These are phyloP conservation scores for Coleophora deauratella DNA, from an alignment of 2,888 invertebrate genomes.

Conservation along the genomic window DNA sequence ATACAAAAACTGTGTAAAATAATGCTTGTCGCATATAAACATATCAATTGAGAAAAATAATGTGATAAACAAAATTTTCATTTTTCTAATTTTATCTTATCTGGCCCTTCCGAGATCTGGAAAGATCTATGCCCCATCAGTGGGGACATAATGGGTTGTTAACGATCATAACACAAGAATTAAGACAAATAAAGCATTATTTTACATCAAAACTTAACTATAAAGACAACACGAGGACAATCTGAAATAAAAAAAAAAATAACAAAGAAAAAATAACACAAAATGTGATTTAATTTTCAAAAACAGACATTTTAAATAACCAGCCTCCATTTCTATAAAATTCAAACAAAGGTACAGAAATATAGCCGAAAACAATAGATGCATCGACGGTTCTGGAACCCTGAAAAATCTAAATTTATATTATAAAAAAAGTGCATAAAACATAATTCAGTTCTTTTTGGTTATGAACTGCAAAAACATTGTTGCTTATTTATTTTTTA, in stretches of 20 bases:
- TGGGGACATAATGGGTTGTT: too few relatives aligned
- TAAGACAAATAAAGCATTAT: conserved; percentile 28
- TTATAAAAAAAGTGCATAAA: neutral
- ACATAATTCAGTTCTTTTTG: too few relatives aligned
- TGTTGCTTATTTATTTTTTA: too few relatives aligned
- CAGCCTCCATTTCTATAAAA: conserved; percentile 66
- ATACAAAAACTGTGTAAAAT: conserved; percentile 21
- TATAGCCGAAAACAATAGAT: conserved; percentile 19
- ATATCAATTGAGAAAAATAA: conserved; percentile 9
- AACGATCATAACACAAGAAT: conserved; percentile 9
- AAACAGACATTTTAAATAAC: conserved; percentile 60
- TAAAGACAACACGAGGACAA: conserved; percentile 7
- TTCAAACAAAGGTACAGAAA: conserved; percentile 10
- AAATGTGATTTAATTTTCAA: conserved; percentile 17
- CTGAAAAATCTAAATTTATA: conserved; percentile 28
- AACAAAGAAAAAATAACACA: conserved; percentile 7
- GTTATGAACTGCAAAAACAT: too few relatives aligned
- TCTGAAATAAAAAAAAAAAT: conserved; percentile 4
- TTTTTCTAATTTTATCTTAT: too few relatives aligned
- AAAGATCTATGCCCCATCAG: too few relatives aligned
- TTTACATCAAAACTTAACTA: conserved; percentile 23
- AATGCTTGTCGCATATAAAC: conserved; percentile 23
- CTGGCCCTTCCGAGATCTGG: neutral
- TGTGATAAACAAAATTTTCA: too few relatives aligned
- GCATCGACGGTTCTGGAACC: conserved; percentile 23